Base-by-base conservation (phyloP, 2,888 invertebrate species). In the Chloromyia formosa region DNA sequence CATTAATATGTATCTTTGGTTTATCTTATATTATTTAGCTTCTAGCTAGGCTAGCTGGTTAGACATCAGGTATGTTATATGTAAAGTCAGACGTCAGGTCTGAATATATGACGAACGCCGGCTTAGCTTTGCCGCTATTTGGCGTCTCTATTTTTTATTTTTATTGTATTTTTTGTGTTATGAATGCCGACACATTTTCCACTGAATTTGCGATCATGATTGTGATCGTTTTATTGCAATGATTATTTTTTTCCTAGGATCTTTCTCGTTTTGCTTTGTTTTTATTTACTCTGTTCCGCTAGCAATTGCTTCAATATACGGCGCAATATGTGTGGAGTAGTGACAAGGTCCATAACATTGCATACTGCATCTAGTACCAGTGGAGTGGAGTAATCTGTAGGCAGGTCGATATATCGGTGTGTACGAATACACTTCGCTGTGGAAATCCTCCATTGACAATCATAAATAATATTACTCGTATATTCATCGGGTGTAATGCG, bases 1-100 rank as follows among this genome's bases (percentile, higher is more conserved):
- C 68, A 69, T 69, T 69, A 69, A 23, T 69, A 69, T 69, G 68
- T 69, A 69, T 69, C 68, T 69, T 69, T 69, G 53, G 68, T 69
- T 35, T 69, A 69, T 69, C 68, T 35, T 35, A 7, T 69, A 53
- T 27, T 35, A 40, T 69, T 69, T 54, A 69, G 68, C 62, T 35
- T 35, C 27, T 35, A 35, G 49, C 60, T 62, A 23, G 40, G 62
- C 27, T 60, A 60, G 20, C 60, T 60, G 23, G 60, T 14, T 62
- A 62, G 62, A 35, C 49, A n/a, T 35, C 27, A 35, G 7, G 27
- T 35, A 7, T 7, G 27, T 35, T 60, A 23, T 23, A 22, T 23
- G 22, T 22, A 60, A 12, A 58, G 20, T n/a, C 20, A 20, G 27
- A 23, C 22, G 27, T 22, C 27, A 60, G 23, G 10, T 18, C 22